Evolutionary conservation across 2,888 invertebrate genomes (phyloP).

Genomic region (Polyommatus icarus): DNA sequence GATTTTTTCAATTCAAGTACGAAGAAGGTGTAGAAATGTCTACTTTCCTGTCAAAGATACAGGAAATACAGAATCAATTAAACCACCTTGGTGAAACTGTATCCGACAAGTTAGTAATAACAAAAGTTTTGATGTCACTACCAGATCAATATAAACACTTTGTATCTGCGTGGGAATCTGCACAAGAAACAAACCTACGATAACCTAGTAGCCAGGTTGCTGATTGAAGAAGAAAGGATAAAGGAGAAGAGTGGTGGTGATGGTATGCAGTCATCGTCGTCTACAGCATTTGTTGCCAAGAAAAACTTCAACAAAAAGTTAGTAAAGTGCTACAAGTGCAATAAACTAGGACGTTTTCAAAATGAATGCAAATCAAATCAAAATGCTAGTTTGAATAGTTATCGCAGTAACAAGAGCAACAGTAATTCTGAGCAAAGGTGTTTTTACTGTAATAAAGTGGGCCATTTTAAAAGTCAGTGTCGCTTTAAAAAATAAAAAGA

Average conservation of each 20-base stretch:
- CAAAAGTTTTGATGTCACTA: conserved; percentile 47
- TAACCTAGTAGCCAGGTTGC: too few species aligned
- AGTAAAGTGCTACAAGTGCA: too few species aligned
- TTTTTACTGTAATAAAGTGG: conserved; percentile 34
- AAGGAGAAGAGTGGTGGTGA: too few species aligned
- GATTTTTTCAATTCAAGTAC: conserved; percentile 43
- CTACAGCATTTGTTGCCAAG: too few species aligned
- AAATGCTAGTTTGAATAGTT: too few species aligned
- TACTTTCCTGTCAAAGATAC: conserved; percentile 43
- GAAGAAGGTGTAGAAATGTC: conserved; percentile 29
- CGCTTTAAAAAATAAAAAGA: background rate
- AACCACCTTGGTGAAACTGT: conserved; percentile 45
- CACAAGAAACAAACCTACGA: conserved; percentile 37
- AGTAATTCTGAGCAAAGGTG: conserved; percentile 15
- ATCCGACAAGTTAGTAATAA: conserved; percentile 45
- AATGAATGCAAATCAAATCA: too few species aligned
- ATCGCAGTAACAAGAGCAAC: background rate
- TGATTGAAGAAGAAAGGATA: too few species aligned
- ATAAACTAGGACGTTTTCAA: too few species aligned
- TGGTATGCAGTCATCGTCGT: too few species aligned
- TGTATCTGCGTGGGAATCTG: conserved; percentile 47
- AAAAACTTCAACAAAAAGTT: too few species aligned
- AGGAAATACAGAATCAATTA: conserved; percentile 43
- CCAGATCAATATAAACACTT: conserved; percentile 51
- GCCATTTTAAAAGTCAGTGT: conserved; percentile 32